Conservation (phyloP, 2,888 invertebrate species). For the Osedax frankpressi region DNA sequence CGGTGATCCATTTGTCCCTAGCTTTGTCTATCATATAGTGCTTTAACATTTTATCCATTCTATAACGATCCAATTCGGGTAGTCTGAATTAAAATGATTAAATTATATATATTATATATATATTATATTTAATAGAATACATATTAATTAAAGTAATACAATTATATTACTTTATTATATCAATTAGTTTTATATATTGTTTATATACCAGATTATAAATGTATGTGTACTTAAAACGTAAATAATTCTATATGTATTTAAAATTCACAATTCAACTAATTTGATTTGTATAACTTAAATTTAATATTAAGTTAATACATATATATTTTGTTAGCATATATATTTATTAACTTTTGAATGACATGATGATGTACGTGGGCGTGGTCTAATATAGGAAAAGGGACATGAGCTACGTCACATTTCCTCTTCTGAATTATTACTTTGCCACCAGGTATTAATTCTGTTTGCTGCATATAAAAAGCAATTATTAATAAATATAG, state of each 20-base stretch:
- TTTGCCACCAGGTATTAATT: conserved; percentile 8
- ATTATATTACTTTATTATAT: no score
- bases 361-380: neutral
- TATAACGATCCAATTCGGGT: neutral
- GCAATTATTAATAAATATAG: neutral
- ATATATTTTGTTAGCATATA: no score
- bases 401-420: neutral
- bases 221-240: neutral
- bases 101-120: no score
- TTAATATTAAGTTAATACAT: no score
- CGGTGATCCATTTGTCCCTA: conserved; percentile 2
- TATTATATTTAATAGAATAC: no score
- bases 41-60: neutral
- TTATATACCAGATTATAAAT: neutral
- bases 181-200: no score
- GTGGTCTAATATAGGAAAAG: conserved; percentile 5
- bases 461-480: neutral
- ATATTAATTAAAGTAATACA: no score
- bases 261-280: no score
- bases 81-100: no score
- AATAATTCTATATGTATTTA: no score
- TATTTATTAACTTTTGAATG: neutral
- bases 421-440: conserved; percentile 10
- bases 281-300: no score
- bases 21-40: conserved; percentile 8